These are phyloP conservation scores for Carassius carassius DNA, from an alignment of 2,113 vertebrate genomes.

Conservation along the genomic window DNA sequence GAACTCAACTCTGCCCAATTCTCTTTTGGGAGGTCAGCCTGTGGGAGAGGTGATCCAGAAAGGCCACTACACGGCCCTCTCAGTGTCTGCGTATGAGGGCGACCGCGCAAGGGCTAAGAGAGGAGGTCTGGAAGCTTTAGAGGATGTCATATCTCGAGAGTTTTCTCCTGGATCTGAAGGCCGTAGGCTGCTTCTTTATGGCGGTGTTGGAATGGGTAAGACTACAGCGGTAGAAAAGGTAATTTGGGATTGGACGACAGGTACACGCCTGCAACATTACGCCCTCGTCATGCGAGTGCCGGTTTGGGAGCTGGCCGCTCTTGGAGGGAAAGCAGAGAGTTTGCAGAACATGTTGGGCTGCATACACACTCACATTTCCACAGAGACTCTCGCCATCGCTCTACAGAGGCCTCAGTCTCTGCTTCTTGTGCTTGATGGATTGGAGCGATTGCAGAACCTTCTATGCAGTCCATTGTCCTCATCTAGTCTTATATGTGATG, in stretches of 20 bases:
- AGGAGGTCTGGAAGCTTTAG: not conserved
- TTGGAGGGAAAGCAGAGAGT: slow-evolving; percentile 46
- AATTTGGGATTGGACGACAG: slow-evolving; percentile 67
- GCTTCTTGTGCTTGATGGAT: slow-evolving; percentile 75
- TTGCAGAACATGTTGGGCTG: slow-evolving; percentile 63
- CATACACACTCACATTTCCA: slow-evolving; percentile 41
- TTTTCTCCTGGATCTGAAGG: slow-evolving; percentile 41
- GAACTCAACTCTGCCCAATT: slow-evolving; percentile 34
- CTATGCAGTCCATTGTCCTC: slow-evolving; percentile 55
- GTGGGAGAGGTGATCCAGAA: slow-evolving; percentile 56
- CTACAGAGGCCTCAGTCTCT: slow-evolving; percentile 63
- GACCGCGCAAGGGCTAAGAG: not conserved
- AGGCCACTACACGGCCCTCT: slow-evolving; percentile 56
- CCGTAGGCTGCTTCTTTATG: slow-evolving; percentile 60
- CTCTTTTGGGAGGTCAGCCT: slow-evolving; percentile 64
- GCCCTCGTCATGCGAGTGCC: slow-evolving; percentile 65
- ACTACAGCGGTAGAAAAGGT: slow-evolving; percentile 72
- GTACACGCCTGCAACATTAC: slow-evolving; percentile 62
- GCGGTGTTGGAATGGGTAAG: slow-evolving; percentile 75
- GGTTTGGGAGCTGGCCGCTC: slow-evolving; percentile 57
- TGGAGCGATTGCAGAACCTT: slow-evolving; percentile 63
- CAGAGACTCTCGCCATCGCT: slow-evolving; percentile 35
- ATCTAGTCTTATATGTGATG: slow-evolving; percentile 53
- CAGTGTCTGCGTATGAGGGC: not conserved
- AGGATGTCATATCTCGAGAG: slow-evolving; percentile 48